phyloP scores from a whole-genome alignment of 92 coral and sea anemone species.

The Galaxea fascicularis region DNA sequence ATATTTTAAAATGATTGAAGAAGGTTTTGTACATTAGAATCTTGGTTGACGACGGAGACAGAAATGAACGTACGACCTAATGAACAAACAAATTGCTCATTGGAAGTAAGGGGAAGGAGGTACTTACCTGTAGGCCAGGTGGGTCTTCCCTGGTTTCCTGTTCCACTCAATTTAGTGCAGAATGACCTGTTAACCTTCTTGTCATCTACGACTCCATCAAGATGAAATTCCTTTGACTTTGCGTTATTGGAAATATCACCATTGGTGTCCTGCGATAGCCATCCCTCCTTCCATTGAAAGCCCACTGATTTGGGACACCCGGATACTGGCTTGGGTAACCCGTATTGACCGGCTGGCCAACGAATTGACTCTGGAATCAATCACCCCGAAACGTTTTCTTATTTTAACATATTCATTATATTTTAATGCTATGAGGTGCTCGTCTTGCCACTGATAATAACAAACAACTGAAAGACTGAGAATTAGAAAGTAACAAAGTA shows the following conservation, averaged over 20 bases:
- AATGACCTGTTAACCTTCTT: constrained; percentile 69
- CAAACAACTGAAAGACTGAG: too few species aligned
- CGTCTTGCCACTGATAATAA: too few species aligned
- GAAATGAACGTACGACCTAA: too few species aligned
- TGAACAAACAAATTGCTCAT: background rate
- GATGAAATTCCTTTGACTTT: constrained; percentile 56
- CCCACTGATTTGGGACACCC: constrained; percentile 80
- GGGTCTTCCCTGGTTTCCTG: background rate
- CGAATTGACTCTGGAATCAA: constrained; percentile 12
- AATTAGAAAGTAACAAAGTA: too few species aligned
- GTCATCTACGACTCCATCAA: constrained; percentile 65
- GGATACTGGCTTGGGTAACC: constrained; percentile 70
- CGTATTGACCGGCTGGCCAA: constrained; percentile 85
- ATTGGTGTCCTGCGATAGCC: constrained; percentile 73
- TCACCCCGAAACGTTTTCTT: background rate
- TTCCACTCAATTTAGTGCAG: constrained; percentile 64
- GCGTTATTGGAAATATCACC: constrained; percentile 43
- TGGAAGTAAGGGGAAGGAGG: background rate
- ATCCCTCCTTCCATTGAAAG: constrained; percentile 68
- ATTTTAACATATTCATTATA: too few species aligned
- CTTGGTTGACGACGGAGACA: too few species aligned
- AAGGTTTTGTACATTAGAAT: too few species aligned
- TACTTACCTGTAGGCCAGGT: constrained; percentile 69
- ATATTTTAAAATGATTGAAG: too few species aligned
- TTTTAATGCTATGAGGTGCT: too few species aligned